Conservation (phyloP, 2,113 vertebrate species). For the Crotalus horridus region DNA sequence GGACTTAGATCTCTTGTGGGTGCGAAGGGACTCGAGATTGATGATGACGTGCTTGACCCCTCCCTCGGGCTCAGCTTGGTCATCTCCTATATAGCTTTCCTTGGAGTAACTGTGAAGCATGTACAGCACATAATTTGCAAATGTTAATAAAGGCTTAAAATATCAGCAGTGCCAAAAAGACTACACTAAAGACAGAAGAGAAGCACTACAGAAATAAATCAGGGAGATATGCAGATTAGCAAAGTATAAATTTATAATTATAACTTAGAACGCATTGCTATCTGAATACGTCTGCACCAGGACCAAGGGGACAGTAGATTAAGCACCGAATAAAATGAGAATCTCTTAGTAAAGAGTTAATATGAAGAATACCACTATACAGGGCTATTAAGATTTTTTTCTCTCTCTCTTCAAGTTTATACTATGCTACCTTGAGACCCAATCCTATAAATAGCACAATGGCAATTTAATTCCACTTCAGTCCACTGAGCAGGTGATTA, state of each 20-base stretch:
- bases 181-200: conserved; percentile 30
- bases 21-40: neutral
- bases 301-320: neutral
- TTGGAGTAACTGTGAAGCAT: conserved; percentile 42
- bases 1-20: neutral
- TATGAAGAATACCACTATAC: conserved; percentile 19
- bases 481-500: neutral
- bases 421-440: neutral
- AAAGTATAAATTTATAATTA: conserved; percentile 39
- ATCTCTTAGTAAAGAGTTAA: conserved; percentile 16
- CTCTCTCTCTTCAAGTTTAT: neutral
- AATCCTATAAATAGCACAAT: conserved; percentile 18
- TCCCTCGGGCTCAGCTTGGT: neutral
- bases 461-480: conserved; percentile 15
- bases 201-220: conserved; percentile 26
- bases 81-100: conserved; percentile 21
- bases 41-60: neutral
- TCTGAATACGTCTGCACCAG: conserved; percentile 12
- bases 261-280: conserved; percentile 3
- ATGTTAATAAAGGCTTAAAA: conserved; percentile 29
- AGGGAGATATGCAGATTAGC: conserved; percentile 17
- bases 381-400: conserved; percentile 24
- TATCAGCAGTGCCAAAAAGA: conserved; percentile 2
- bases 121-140: conserved; percentile 22
- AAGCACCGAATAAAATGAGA: conserved; percentile 1